Evolutionary conservation across 2,797 vertebrate species (phyloP).

Genomic region (Xenentodon cancila): DNA sequence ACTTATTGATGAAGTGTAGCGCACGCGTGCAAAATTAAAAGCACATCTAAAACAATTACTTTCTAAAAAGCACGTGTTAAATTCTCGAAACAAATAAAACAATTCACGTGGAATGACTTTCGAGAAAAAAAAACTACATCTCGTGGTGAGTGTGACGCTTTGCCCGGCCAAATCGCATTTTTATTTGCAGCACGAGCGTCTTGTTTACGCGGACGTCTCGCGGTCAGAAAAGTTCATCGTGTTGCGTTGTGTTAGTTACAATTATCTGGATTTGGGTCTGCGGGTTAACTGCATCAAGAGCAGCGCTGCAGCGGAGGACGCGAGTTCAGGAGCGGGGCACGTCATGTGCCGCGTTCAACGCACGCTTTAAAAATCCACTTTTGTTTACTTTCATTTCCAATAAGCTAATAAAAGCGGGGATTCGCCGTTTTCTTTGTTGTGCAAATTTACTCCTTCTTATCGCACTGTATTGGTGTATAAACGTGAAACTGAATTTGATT

Average conservation of each 20-base stretch:
- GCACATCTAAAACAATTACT: too few species aligned
- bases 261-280: slow-evolving; percentile 24
- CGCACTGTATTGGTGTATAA: too few species aligned
- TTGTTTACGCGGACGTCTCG: not conserved
- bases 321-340: slow-evolving; percentile 79
- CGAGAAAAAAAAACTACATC: not conserved
- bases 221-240: not conserved
- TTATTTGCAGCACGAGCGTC: slow-evolving; percentile 5
- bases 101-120: not conserved
- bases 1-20: too few species aligned
- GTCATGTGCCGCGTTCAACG: slow-evolving; percentile 47
- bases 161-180: not conserved
- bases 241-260: slow-evolving; percentile 2
- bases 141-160: too few species aligned
- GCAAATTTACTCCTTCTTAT: too few species aligned
- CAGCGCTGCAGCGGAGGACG: slow-evolving; percentile 14
- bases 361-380: not conserved
- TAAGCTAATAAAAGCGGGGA: not conserved
- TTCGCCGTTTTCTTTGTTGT: not conserved
- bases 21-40: too few species aligned
- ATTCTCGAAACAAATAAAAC: not conserved
- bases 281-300: slow-evolving; percentile 33
- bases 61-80: not conserved
- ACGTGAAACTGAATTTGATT: too few species aligned
- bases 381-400: not conserved